Percentiles rank a stretch among this genome's conserved stretches.
phyloP scores from a whole-genome alignment of 2,888 invertebrate species.

The Tuta absoluta region DNA sequence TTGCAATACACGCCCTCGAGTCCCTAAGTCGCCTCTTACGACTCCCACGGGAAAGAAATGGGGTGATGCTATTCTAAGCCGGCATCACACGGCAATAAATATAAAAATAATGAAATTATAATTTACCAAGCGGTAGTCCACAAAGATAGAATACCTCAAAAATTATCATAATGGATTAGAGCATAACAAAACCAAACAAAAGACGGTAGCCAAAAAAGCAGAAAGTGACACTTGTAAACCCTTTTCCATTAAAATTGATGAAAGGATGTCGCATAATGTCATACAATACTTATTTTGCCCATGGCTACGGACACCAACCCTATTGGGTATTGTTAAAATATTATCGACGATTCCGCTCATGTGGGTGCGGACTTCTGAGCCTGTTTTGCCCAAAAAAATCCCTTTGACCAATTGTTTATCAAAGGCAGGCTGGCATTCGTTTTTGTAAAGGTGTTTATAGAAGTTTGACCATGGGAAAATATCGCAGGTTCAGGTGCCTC shows the following conservation, averaged over 20 bases:
- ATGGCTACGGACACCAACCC: constrained; percentile 60
- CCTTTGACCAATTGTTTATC: constrained; percentile 79
- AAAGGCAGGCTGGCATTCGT: constrained; percentile 65
- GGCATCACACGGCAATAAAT: too few species aligned
- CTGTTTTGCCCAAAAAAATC: constrained; percentile 71
- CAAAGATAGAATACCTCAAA: constrained; percentile 24
- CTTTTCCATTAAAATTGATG: constrained; percentile 76
- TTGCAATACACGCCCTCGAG: too few species aligned
- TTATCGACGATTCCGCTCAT: constrained; percentile 69
- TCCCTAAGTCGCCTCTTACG: too few species aligned
- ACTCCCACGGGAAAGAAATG: too few species aligned
- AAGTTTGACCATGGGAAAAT: constrained; percentile 81
- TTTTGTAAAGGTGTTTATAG: constrained; percentile 77
- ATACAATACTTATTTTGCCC: constrained; percentile 77
- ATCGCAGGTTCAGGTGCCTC: constrained; percentile 75
- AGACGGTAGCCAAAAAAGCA: constrained; percentile 35
- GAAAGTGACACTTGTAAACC: constrained; percentile 78
- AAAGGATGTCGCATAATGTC: constrained; percentile 73
- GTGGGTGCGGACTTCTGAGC: constrained; percentile 66
- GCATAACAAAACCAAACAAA: constrained; percentile 22
- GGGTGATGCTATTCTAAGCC: too few species aligned
- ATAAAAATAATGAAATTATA: not conserved
- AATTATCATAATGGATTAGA: constrained; percentile 26
- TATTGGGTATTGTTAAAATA: constrained; percentile 67
- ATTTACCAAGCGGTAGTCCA: not conserved